Evolutionary conservation across 2,888 invertebrate genomes (phyloP), one percentile per base, ranked within the genome.

Genomic region (Onthophagus sagittarius): DNA sequence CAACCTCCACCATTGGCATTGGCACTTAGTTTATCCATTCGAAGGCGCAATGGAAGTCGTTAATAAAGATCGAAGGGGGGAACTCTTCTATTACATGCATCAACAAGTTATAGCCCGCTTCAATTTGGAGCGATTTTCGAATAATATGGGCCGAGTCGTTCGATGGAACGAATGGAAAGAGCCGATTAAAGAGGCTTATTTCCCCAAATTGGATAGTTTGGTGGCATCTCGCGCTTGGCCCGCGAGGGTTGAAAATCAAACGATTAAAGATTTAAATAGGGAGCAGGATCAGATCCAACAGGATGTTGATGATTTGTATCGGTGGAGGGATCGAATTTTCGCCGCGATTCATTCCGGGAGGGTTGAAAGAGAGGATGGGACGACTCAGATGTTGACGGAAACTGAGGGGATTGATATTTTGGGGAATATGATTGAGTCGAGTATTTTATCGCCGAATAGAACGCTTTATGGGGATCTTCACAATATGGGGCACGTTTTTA

Each of bases 1-100:
- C 79, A 95, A 95, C 85, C 90, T 94, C 71, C 95, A 95, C 83
- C 95, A 96, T 83, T 96, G 95, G 95, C 95, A 95, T 82, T 95
- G 95, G 95, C 95, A 96, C 84, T 88, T 95, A 78, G 94, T 95
- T 1, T 95, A 95, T 83, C 95, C 95, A 0, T 92, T 92, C 83
- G 91, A 92, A 77, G 89, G 91, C 0, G 85, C 89, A 0, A 78
- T 79, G 65, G 84, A 86, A 63, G 89, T 93, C 63, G 93, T 94
- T 3, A 87, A 88, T 70, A 94, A 94, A 82, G 92, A 94, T 82
- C 88, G 94, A 72, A 89, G 93, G 39, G 94, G 94, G 32, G 94
- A 94, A 85, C 86, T 94, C 0, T 94, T 94, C 85, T 94, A 89
- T 82, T 94, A 93, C 84, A 93, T 93, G 93, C 94, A 94, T 79